These are phyloP conservation scores for Monoplex corrugatus DNA, from an alignment of 2,888 invertebrate species.

Conservation along the genomic window DNA sequence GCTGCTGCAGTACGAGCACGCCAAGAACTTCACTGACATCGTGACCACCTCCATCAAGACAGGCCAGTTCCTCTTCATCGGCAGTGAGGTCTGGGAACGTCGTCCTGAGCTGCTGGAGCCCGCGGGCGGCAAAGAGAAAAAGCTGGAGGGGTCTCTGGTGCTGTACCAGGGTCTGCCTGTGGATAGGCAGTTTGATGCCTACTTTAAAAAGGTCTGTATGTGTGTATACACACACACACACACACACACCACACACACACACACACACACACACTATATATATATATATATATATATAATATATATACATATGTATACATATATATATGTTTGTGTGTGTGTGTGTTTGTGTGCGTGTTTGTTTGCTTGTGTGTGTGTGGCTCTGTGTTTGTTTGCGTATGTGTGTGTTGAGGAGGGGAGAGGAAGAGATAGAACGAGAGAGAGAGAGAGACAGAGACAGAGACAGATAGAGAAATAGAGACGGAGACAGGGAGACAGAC, in stretches of 20 bases:
- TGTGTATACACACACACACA: too few species aligned
- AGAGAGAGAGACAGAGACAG: not conserved
- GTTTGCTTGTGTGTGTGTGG: too few species aligned
- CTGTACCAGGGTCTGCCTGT: constrained; percentile 22
- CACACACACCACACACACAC: too few species aligned
- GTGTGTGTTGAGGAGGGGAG: too few species aligned
- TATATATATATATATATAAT: too few species aligned
- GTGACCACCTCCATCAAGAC: not conserved
- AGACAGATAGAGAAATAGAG: too few species aligned
- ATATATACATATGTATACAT: too few species aligned
- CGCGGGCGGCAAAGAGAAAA: not conserved
- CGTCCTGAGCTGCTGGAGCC: not conserved
- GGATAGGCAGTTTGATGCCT: constrained; percentile 10
- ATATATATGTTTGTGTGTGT: too few species aligned
- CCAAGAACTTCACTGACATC: not conserved
- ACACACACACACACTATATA: too few species aligned
- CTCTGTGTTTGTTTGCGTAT: too few species aligned
- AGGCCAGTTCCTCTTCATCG: not conserved
- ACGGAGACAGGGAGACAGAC: not conserved
- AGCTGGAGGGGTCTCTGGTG: not conserved
- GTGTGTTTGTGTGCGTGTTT: too few species aligned
- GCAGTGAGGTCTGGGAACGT: constrained; percentile 9
- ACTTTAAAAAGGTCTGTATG: constrained; percentile 24
- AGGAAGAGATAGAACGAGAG: not conserved
- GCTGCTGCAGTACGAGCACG: constrained; percentile 3